A percentile compares a stretch with the other conserved stretches of the same genome.
Evolutionary conservation across 2,888 invertebrate genomes (phyloP).

Genomic region (Fragum fragum): DNA sequence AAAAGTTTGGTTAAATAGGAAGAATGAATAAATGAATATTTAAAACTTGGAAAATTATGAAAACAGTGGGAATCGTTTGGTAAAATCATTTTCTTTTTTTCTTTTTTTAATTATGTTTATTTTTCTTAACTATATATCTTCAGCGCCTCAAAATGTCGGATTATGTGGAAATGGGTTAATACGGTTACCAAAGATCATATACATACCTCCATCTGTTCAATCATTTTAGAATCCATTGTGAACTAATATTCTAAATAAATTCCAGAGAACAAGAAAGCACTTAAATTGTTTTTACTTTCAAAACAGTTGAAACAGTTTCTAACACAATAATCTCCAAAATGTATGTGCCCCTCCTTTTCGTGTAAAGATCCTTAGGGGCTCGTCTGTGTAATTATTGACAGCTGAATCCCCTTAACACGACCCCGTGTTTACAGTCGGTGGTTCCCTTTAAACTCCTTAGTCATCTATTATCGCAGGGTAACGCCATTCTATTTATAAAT

Average conservation of each 20-base stretch:
- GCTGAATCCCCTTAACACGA: constrained; percentile 19
- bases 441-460: background rate
- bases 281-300: too few species aligned
- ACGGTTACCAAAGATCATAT: too few species aligned
- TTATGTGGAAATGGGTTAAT: too few species aligned
- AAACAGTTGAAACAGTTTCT: constrained; percentile 1
- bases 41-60: too few species aligned
- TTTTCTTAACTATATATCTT: too few species aligned
- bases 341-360: too few species aligned
- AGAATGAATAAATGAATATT: too few species aligned
- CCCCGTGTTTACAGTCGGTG: constrained; percentile 3
- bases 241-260: background rate
- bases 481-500: background rate
- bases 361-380: constrained; percentile 11
- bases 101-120: too few species aligned
- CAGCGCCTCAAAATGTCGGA: too few species aligned
- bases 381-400: constrained; percentile 14
- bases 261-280: background rate
- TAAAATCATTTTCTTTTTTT: too few species aligned
- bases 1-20: too few species aligned
- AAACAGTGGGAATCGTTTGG: too few species aligned
- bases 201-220: constrained; percentile 28
- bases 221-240: constrained; percentile 23
- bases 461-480: background rate
- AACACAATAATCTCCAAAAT: background rate